Conservation (phyloP, 2,113 vertebrate species). For the Oreotrochilus melanogaster region DNA sequence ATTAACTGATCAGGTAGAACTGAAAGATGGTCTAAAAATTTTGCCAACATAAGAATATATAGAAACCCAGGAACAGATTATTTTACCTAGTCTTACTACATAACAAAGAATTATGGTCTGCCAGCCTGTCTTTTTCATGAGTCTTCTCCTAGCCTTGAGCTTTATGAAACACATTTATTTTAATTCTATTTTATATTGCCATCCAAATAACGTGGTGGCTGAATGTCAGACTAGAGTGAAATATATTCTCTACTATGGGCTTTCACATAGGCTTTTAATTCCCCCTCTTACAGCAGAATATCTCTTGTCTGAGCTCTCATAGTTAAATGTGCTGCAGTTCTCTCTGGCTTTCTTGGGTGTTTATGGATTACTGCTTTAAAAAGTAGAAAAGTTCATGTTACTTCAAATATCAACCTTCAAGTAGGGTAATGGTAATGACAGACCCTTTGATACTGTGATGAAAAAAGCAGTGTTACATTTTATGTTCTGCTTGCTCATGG, state of each 20-base stretch:
- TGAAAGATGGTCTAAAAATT: not conserved
- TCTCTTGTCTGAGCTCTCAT: not conserved
- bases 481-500: not conserved
- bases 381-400: not conserved
- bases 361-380: not conserved
- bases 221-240: slow-evolving; percentile 17
- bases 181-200: not conserved
- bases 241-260: not conserved
- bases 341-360: not conserved
- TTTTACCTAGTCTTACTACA: not conserved
- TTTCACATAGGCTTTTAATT: slow-evolving; percentile 7
- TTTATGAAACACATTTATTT: slow-evolving; percentile 13
- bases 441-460: not conserved
- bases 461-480: not conserved
- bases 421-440: not conserved
- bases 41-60: not conserved
- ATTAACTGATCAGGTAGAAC: not conserved
- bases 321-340: not conserved
- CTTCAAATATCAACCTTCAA: not conserved
- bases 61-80: not conserved
- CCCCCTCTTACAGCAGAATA: not conserved
- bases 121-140: not conserved
- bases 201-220: not conserved
- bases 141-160: not conserved
- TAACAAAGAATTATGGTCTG: not conserved